phyloP scores from a whole-genome alignment of 2,888 invertebrate species.

The Erebia aethiops region DNA sequence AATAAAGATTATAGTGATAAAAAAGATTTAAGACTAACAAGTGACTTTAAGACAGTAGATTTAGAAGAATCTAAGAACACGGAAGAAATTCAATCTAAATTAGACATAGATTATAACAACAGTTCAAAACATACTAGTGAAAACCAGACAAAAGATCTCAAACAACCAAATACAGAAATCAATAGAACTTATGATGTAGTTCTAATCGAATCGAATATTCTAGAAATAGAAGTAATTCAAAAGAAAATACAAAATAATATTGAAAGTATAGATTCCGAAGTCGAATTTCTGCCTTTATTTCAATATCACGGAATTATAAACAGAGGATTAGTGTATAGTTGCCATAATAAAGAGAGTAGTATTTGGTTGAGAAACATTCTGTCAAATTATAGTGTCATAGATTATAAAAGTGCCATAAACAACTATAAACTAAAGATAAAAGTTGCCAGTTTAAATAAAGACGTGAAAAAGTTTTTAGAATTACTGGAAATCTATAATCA shows the following conservation, averaged over 20 bases:
- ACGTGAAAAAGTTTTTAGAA: constrained; percentile 47
- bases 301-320: constrained; percentile 60
- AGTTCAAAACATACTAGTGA: neutral
- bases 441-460: constrained; percentile 44
- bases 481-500: constrained; percentile 55
- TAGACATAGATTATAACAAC: neutral
- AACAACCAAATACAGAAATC: neutral
- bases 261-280: constrained; percentile 42
- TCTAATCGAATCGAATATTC: neutral
- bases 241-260: constrained; percentile 47
- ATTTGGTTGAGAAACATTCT: constrained; percentile 46
- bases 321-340: constrained; percentile 56
- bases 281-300: constrained; percentile 49
- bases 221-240: neutral
- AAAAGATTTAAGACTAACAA: neutral
- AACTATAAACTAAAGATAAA: constrained; percentile 48
- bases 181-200: neutral
- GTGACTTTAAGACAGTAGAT: neutral
- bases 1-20: neutral
- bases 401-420: constrained; percentile 24
- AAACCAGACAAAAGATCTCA: neutral
- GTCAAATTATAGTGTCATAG: constrained; percentile 39
- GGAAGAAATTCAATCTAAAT: neutral
- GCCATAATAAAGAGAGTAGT: constrained; percentile 51
- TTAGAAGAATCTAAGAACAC: neutral